phyloP scores from a whole-genome alignment of 2,797 vertebrate species.

The Sciurus vulgaris region DNA sequence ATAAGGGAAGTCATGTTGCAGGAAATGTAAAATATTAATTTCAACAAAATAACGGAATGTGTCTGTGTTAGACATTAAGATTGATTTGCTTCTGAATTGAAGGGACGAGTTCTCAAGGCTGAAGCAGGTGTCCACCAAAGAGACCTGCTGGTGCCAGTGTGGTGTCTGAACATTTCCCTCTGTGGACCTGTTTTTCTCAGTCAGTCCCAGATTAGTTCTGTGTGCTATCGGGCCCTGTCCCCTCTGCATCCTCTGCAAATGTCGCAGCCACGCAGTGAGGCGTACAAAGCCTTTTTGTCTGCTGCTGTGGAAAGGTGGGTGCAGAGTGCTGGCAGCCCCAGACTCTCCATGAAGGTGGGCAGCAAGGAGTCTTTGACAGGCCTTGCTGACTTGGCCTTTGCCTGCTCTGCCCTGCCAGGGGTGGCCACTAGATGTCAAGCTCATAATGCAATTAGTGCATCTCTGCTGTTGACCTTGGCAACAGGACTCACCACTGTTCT shows the following conservation, averaged over 20 bases:
- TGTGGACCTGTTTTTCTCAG: neutral
- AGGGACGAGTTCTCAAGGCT: neutral
- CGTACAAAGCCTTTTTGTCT: slow-evolving; percentile 82
- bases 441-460: slow-evolving; percentile 97
- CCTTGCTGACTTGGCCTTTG: slow-evolving; percentile 98
- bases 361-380: slow-evolving; percentile 93
- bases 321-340: slow-evolving; percentile 87
- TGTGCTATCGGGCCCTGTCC: neutral
- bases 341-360: slow-evolving; percentile 90
- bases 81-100: slow-evolving; percentile 64
- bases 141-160: neutral
- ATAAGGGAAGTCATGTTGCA: neutral
- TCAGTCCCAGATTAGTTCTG: neutral
- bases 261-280: slow-evolving; percentile 65
- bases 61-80: neutral
- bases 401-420: slow-evolving; percentile 93
- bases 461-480: slow-evolving; percentile 96
- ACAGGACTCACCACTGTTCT: slow-evolving; percentile 89
- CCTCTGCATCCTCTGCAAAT: slow-evolving; percentile 71
- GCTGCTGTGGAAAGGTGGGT: slow-evolving; percentile 86
- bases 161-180: neutral
- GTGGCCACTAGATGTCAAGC: slow-evolving; percentile 95
- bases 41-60: neutral
- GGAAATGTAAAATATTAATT: neutral
- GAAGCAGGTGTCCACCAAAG: neutral